Conservation (phyloP, 2,113 vertebrate genomes). For the Phrynocephalus versicolor region DNA sequence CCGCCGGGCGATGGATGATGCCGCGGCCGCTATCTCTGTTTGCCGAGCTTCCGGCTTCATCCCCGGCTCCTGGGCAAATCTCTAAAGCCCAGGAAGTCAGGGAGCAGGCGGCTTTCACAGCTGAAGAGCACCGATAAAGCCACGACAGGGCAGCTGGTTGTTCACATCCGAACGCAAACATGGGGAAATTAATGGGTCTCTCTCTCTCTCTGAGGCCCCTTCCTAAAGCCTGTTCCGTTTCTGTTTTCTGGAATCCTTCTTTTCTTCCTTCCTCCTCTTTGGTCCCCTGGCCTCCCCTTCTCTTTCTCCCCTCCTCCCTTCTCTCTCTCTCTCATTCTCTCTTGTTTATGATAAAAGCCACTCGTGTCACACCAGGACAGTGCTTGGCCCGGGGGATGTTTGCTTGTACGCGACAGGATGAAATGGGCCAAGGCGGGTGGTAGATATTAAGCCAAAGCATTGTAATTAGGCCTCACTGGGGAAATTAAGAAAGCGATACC, state of each 20-base stretch:
- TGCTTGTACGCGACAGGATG: conserved; percentile 21
- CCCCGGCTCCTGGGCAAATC: conserved; percentile 64
- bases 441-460: conserved; percentile 15
- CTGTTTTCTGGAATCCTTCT: conserved; percentile 38
- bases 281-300: background rate
- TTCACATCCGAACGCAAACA: conserved; percentile 64
- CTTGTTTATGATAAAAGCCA: conserved; percentile 64
- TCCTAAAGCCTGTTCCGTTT: conserved; percentile 54
- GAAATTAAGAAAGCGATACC: no score
- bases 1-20: conserved; percentile 65
- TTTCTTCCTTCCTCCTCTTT: background rate
- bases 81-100: conserved; percentile 65
- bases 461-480: background rate
- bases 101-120: conserved; percentile 65
- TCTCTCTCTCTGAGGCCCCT: conserved; percentile 39
- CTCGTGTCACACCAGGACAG: conserved; percentile 40
- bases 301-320: background rate
- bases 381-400: conserved; percentile 38
- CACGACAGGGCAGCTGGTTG: conserved; percentile 47
- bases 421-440: background rate
- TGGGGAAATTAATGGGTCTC: conserved; percentile 70
- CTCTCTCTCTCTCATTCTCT: no score
- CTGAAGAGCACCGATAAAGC: conserved; percentile 79
- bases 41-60: conserved; percentile 55
- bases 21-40: conserved; percentile 60